Percentiles rank a stretch among this genome's conserved stretches.
Evolutionary conservation across 2,113 vertebrate species (phyloP).

Genomic region (Eurystomus gularis): DNA sequence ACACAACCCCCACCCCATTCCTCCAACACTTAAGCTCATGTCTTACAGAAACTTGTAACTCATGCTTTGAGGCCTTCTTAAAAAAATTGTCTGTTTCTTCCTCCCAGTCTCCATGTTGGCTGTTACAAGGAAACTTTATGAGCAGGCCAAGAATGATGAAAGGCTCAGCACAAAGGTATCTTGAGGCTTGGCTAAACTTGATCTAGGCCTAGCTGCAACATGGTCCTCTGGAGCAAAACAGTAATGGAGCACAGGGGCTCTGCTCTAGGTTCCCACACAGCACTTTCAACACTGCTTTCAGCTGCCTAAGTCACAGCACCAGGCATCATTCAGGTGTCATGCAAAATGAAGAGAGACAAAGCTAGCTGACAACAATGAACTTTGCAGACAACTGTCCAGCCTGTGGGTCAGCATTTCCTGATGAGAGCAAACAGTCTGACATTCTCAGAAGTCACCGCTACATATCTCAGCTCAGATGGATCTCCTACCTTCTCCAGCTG

Average conservation of each 20-base stretch:
- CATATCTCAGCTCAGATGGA: not conserved
- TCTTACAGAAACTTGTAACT: not conserved
- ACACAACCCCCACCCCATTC: rapidly evolving
- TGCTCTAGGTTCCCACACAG: not conserved
- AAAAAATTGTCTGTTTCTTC: not conserved
- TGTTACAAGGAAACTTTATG: not conserved
- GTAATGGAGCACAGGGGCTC: not conserved
- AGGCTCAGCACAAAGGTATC: not conserved
- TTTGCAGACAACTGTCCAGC: not conserved
- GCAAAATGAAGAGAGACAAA: not conserved
- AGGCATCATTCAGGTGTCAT: not conserved
- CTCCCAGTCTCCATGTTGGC: not conserved
- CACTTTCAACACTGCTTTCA: not conserved
- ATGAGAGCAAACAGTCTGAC: not conserved
- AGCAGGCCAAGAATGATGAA: not conserved
- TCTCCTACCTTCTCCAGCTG: not conserved
- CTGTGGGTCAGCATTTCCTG: not conserved
- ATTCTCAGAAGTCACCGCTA: not conserved
- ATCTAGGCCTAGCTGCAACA: rapidly evolving
- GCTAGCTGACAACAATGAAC: not conserved
- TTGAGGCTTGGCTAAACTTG: not conserved
- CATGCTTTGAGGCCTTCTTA: not conserved
- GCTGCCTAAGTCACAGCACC: not conserved
- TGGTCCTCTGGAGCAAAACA: not conserved
- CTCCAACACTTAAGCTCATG: not conserved